A percentile compares a stretch with the other conserved stretches of the same genome.
Evolutionary conservation across 2,888 invertebrate genomes (phyloP).

Genomic region (Chalcis sispes): DNA sequence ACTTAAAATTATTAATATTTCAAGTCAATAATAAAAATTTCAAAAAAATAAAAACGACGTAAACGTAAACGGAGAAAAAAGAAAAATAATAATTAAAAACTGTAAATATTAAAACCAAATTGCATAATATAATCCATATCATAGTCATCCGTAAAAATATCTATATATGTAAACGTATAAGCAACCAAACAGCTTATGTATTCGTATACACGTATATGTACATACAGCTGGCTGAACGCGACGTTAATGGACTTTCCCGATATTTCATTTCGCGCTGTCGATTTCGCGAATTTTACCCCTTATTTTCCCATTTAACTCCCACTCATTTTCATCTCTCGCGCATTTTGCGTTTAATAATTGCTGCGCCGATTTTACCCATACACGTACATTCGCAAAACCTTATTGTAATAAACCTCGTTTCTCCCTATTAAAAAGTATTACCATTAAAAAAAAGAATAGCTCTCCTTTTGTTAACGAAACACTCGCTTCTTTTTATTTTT

Average conservation of each 20-base stretch:
- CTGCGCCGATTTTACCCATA: neutral
- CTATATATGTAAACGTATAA: neutral
- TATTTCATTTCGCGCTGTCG: slow-evolving; percentile 63
- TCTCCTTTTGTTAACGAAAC: too few relatives aligned
- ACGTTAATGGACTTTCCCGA: slow-evolving; percentile 68
- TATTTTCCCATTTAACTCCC: neutral
- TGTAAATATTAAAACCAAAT: neutral
- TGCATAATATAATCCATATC: slow-evolving; percentile 12
- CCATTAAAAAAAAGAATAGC: too few relatives aligned
- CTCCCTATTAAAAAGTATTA: slow-evolving; percentile 1
- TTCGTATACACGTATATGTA: slow-evolving; percentile 61
- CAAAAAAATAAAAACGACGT: too few relatives aligned
- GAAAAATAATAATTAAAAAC: neutral
- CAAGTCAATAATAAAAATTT: too few relatives aligned
- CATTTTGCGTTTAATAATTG: slow-evolving; percentile 31
- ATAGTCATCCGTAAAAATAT: neutral
- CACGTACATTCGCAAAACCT: neutral
- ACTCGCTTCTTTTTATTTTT: too few relatives aligned
- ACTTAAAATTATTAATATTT: too few relatives aligned
- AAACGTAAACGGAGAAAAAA: neutral
- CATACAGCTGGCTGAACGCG: slow-evolving; percentile 60
- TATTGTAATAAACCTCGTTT: neutral
- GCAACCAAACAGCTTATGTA: slow-evolving; percentile 70
- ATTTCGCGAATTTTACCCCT: slow-evolving; percentile 56
- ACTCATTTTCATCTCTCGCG: slow-evolving; percentile 18